Conservation (phyloP, 2,113 vertebrate species). For the Epinephelus lanceolatus region DNA sequence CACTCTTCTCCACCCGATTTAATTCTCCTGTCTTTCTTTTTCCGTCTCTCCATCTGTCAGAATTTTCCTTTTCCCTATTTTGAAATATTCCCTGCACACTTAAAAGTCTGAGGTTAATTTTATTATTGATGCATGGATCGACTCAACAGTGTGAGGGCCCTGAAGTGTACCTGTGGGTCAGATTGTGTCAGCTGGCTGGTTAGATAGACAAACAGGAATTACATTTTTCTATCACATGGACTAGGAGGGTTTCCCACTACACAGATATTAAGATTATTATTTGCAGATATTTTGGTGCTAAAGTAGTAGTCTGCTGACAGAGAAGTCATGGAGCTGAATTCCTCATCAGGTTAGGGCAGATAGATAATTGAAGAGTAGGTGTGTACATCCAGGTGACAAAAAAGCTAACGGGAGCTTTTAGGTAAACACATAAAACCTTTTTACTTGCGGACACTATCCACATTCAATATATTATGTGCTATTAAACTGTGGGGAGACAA, state of each 20-base stretch:
- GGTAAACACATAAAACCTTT: background rate
- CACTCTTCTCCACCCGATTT: constrained; percentile 20
- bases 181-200: background rate
- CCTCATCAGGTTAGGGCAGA: background rate
- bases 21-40: constrained; percentile 3
- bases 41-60: background rate
- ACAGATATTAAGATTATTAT: background rate
- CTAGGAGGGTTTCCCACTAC: background rate
- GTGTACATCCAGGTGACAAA: background rate
- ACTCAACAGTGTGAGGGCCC: background rate
- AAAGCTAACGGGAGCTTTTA: constrained; percentile 3
- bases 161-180: background rate
- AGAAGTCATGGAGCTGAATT: background rate
- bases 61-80: constrained; percentile 18
- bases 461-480: background rate
- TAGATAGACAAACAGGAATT: background rate
- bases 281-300: background rate
- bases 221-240: background rate
- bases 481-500: too few species aligned
- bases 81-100: constrained; percentile 3
- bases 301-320: background rate
- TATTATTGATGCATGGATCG: constrained; percentile 4
- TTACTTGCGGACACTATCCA: background rate
- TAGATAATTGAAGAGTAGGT: background rate
- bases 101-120: constrained; percentile 6